Evolutionary conservation across 2,113 vertebrate genomes (phyloP), one percentile per base, ranked within the genome.

Genomic region (Lanius collurio): DNA sequence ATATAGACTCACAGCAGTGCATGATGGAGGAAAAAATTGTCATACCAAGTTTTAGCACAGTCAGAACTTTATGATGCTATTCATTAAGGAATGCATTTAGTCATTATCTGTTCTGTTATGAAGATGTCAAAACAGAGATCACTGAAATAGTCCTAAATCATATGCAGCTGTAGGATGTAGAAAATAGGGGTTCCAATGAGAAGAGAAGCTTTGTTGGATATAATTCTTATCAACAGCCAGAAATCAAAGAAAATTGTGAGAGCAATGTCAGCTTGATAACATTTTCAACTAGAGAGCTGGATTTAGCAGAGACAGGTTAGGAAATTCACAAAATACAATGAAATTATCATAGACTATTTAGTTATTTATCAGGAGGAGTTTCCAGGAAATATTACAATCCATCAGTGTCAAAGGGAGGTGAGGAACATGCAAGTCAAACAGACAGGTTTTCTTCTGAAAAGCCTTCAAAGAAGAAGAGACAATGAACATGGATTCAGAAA

Each of bases 21-120:
- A 55, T 33, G 83, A 65, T 46, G 60, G 56, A n/a, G 49, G 63
- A 37, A 84, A 94, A 95, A 95, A 94, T 93, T 12, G 73, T n/a
- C 62, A 55, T 31, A 27, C 8, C 57, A 87, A 90, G 62, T 81
- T 93, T 67, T 47, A 94, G 44, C 73, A 83, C 75, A 90, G 80
- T 84, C 88, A 89, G 76, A 96, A 90, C 49, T 94, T 90, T 64
- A 37, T 71, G 80, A 42, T 82, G 46, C 49, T 77, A 56, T 88
- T 95, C 75, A 81, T 88, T 44, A 90, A 27, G 55, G 90, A 93
- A 77, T 80, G 79, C 64, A 74, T 90, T 95, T 86, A 93, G 67
- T 77, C 84, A 87, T 94, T 90, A 77, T 46, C 52, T 86, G 55
- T 50, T 91, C 84, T 83, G 59, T 64, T 91, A 64, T 9, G 56